These are phyloP conservation scores for Hirtodrosophila trivittata DNA, from an alignment of 2,888 invertebrate genomes.

Conservation along the genomic window DNA sequence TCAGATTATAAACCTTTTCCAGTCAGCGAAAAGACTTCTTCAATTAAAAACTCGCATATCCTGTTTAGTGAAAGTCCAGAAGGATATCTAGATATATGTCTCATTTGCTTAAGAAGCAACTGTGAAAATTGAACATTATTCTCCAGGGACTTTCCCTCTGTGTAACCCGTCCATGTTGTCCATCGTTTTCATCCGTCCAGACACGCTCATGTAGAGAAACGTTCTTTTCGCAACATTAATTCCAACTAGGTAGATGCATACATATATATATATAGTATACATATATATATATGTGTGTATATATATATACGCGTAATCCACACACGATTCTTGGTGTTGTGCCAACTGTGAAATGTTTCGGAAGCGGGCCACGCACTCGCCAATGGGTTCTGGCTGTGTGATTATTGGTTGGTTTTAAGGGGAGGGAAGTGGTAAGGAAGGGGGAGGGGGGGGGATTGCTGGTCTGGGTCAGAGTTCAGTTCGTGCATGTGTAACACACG, in stretches of 20 bases:
- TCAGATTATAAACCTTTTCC: too few relatives aligned
- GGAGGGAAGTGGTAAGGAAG: neutral
- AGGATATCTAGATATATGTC: too few relatives aligned
- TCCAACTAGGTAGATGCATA: constrained; percentile 39
- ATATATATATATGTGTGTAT: neutral
- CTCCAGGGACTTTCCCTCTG: too few relatives aligned
- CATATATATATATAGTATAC: constrained; percentile 1
- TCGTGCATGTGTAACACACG: constrained; percentile 47
- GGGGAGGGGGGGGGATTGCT: neutral
- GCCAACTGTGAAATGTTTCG: constrained; percentile 25
- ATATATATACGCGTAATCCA: constrained; percentile 21
- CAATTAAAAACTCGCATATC: too few relatives aligned
- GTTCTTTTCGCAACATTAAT: constrained; percentile 14
- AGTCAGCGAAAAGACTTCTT: too few relatives aligned
- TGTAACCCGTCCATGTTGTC: neutral
- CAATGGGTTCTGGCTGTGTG: neutral
- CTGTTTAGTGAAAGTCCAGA: too few relatives aligned
- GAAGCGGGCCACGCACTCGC: constrained; percentile 5
- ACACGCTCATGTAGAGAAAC: neutral
- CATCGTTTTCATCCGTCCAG: neutral
- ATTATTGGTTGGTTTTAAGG: neutral
- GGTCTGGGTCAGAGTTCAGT: constrained; percentile 29
- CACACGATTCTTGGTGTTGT: constrained; percentile 36
- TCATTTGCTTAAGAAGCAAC: too few relatives aligned
- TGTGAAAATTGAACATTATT: too few relatives aligned